phyloP scores from a whole-genome alignment of 2,888 invertebrate species.

The Leptarthrus brevirostris region DNA sequence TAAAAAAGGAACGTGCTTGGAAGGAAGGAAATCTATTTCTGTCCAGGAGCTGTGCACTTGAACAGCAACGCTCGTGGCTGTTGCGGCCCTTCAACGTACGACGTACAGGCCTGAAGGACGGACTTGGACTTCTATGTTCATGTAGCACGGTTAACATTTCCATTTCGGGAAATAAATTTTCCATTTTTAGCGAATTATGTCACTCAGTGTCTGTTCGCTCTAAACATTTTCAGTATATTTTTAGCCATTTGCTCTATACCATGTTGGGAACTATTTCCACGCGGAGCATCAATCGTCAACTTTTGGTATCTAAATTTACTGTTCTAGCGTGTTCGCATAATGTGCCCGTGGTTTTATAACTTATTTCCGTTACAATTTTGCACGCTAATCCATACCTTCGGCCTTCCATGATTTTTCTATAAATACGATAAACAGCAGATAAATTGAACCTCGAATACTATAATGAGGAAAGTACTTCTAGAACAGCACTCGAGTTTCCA shows the following conservation, averaged over 20 bases:
- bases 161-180: conserved; percentile 45
- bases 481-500: conserved; percentile 8
- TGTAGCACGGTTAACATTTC: neutral
- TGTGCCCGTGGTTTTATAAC: conserved; percentile 7
- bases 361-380: conserved; percentile 24
- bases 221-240: conserved; percentile 16
- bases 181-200: conserved; percentile 51
- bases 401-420: conserved; percentile 21
- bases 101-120: no score
- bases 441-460: conserved; percentile 20
- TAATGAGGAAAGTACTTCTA: conserved; percentile 4
- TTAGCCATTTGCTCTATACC: neutral
- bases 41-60: no score
- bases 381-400: conserved; percentile 16
- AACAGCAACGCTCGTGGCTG: no score
- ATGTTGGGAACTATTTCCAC: conserved; percentile 20
- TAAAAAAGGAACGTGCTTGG: conserved; percentile 9
- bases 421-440: conserved; percentile 8
- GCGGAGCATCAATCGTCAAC: no score
- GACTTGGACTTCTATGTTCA: no score
- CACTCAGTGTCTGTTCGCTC: conserved; percentile 41
- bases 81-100: no score
- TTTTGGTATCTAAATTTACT: neutral
- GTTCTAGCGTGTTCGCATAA: conserved; percentile 2
- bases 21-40: neutral